These are phyloP conservation scores for Mongoloraphidia duomilia DNA, from an alignment of 2,888 invertebrate genomes.

Conservation along the genomic window DNA sequence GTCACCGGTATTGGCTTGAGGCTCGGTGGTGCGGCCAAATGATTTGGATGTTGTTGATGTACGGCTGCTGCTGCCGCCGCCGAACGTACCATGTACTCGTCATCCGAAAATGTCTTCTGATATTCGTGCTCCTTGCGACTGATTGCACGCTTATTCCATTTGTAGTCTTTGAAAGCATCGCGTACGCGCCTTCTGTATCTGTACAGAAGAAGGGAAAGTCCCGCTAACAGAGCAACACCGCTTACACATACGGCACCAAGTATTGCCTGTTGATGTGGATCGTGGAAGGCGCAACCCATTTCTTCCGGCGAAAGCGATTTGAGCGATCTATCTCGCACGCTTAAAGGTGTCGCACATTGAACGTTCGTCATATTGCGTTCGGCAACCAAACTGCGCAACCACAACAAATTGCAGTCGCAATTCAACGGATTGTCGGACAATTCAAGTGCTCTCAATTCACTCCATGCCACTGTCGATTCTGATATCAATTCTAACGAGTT, in stretches of 20 bases:
- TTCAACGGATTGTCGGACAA: constrained; percentile 69
- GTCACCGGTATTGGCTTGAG: constrained; percentile 70
- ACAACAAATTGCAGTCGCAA: constrained; percentile 67
- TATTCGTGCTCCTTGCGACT: constrained; percentile 75
- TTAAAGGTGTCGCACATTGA: constrained; percentile 58
- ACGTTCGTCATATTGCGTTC: constrained; percentile 50
- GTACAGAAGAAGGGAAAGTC: constrained; percentile 59
- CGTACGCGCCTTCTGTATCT: constrained; percentile 67
- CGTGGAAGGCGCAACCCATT: constrained; percentile 67
- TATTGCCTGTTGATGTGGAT: constrained; percentile 65
- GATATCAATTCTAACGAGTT: constrained; percentile 61
- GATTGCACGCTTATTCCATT: constrained; percentile 59
- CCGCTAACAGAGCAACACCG: constrained; percentile 55
- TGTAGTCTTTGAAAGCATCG: constrained; percentile 69
- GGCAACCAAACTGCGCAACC: constrained; percentile 61
- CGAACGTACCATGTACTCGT: constrained; percentile 64
- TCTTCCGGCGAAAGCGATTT: constrained; percentile 57
- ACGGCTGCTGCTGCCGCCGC: constrained; percentile 36
- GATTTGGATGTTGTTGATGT: constrained; percentile 36
- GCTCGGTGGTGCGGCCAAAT: constrained; percentile 20
- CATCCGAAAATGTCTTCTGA: constrained; percentile 79
- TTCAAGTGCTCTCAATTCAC: constrained; percentile 59
- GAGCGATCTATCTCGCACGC: constrained; percentile 53
- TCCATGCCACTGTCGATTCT: constrained; percentile 69
- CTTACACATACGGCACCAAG: constrained; percentile 61